Base-by-base conservation (phyloP, 2,797 vertebrate species). In the Trachurus trachurus region DNA sequence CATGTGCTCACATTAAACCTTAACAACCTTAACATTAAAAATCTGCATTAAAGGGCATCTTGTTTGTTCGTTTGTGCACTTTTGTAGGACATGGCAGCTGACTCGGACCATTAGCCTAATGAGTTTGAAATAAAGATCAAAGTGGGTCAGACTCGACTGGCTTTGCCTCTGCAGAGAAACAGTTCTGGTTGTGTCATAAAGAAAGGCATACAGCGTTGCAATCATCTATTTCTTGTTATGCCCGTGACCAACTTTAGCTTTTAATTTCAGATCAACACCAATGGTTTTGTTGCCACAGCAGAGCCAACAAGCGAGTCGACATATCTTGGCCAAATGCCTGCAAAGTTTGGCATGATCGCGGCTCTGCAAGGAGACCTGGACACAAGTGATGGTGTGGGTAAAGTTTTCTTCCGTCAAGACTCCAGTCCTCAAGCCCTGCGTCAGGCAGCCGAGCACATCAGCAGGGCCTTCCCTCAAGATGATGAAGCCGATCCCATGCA, bases 331-430 rank as follows among this genome's bases (percentile, higher is more conserved):
- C 90, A 88, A 21, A 96, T 97, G 85, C 97, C 97, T 3, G 83
- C 96, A 6, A 89, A 73, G 22, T 98, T 98, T 13, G 97, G 97
- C 11, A 94, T 94, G 71, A 92, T 97, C 0, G 96, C 96, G 5
- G 90, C 82, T 60, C 83, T 95, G 83, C 92, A 91, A 12, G 94
- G 94, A 3, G 96, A 98, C 85, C 86, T 98, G 88, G 97, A 98
- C 92, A 97, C 96, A 0, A 95, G 94, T 0, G 96, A 93, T 8
- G 93, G 94, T 11, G 87, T 22, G 17, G 97, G 97, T 50, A 96
- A 94, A 71, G 94, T 98, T 9, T 97, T 93, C 81, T 97, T 96
- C 78, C 96, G 97, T 15, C 95, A 98, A 90, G 97, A 98, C 80
- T 86, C 90, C 8, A 96, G 95, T 2, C 88, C 94, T 0, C 88